A percentile compares a stretch with the other conserved stretches of the same genome.
These are phyloP conservation scores for Tetragonula clypearis DNA, from an alignment of 1,140 invertebrate genomes.

Conservation along the genomic window DNA sequence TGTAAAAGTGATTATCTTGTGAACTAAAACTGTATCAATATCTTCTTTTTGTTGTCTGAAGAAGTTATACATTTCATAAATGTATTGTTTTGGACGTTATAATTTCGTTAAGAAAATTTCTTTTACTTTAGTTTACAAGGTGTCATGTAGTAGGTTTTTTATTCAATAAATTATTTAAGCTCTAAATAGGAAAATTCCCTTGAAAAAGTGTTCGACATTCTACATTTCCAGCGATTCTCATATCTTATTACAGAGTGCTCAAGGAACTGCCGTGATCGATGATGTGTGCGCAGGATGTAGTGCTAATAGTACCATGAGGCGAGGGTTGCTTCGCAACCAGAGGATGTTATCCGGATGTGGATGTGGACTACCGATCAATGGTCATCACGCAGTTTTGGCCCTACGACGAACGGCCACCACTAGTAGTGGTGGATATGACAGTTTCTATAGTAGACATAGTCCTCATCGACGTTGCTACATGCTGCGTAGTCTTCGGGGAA, in stretches of 20 bases:
- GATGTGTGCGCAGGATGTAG: conserved; percentile 42
- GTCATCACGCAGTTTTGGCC: conserved; percentile 42
- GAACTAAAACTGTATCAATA: no score
- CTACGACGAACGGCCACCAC: conserved; percentile 62
- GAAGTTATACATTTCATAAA: no score
- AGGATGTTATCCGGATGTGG: conserved; percentile 39
- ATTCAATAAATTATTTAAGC: no score
- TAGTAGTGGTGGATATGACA: conserved; percentile 75
- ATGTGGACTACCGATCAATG: conserved; percentile 42
- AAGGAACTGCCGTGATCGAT: conserved; percentile 43
- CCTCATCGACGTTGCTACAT: conserved; percentile 73
- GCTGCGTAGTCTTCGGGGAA: conserved; percentile 59
- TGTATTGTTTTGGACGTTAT: no score
- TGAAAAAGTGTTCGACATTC: conserved; percentile 7
- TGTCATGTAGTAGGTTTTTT: no score
- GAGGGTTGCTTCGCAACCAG: conserved; percentile 27
- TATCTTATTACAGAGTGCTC: conserved; percentile 51
- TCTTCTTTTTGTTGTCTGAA: no score
- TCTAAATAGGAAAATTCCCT: neutral
- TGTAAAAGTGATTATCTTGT: no score
- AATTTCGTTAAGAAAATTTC: no score
- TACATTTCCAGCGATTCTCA: neutral
- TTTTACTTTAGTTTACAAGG: no score
- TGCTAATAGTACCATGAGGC: conserved; percentile 17
- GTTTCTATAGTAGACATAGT: conserved; percentile 68